A percentile compares a stretch with the other conserved stretches of the same genome.
These are phyloP conservation scores for Stratiolaelaps scimitus DNA, from an alignment of 1,140 invertebrate genomes.

Conservation along the genomic window DNA sequence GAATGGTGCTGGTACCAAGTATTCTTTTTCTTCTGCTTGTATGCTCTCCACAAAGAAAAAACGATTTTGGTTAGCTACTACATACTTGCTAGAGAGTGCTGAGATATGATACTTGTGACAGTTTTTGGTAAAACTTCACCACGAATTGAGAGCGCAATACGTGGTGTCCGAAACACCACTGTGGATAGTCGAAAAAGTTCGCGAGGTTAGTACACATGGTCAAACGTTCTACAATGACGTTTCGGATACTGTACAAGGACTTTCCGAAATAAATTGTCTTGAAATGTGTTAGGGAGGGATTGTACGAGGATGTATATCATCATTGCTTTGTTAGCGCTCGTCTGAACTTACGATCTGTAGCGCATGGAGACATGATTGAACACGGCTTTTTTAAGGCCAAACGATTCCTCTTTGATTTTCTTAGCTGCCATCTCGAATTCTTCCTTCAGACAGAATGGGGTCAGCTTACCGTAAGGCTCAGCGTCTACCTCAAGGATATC, in stretches of 20 bases:
- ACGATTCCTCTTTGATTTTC: conserved; percentile 7
- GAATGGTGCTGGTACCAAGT: not conserved
- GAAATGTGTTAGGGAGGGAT: no score
- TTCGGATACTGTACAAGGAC: no score
- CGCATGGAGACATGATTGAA: conserved; percentile 15
- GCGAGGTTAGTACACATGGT: no score
- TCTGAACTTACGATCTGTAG: not conserved
- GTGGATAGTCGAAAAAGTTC: no score
- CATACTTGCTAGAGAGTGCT: no score
- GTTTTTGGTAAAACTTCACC: no score
- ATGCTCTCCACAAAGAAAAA: not conserved
- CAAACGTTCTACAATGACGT: no score
- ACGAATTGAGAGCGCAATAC: conserved; percentile 8
- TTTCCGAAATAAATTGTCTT: no score
- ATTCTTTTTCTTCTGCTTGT: not conserved
- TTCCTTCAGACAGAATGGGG: conserved; percentile 4
- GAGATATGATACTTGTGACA: no score
- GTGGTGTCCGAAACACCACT: no score
- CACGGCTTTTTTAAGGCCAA: conserved; percentile 6
- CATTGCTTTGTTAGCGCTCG: no score
- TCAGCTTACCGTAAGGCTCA: conserved; percentile 10
- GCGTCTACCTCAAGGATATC: conserved; percentile 1
- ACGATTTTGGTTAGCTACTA: not conserved
- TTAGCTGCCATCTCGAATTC: conserved; percentile 17
- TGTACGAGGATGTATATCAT: no score